Conservation (phyloP, 2,888 invertebrate genomes). For the Rhimphoctona megacephalus region DNA sequence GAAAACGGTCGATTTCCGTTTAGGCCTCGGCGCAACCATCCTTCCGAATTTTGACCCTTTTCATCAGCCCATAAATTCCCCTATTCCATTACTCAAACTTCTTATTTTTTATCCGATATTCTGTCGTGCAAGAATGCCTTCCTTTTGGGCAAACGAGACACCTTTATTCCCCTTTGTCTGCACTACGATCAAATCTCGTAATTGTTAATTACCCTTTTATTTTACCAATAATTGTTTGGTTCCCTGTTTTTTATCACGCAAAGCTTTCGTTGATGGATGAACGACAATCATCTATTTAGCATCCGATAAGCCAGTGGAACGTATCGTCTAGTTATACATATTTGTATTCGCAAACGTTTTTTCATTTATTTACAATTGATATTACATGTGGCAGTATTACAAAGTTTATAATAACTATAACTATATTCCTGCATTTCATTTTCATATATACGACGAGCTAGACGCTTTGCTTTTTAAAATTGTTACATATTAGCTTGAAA, state of each 20-base stretch:
- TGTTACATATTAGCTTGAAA: slow-evolving; percentile 38
- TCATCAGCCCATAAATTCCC: slow-evolving; percentile 4
- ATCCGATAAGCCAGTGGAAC: slow-evolving; percentile 44
- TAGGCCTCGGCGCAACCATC: slow-evolving; percentile 29
- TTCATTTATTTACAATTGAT: neutral
- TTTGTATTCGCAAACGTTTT: slow-evolving; percentile 31
- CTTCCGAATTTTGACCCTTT: slow-evolving; percentile 9
- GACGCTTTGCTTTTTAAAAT: slow-evolving; percentile 57
- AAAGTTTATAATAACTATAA: neutral
- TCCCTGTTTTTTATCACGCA: neutral
- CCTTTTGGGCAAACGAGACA: neutral
- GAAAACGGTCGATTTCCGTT: slow-evolving; percentile 56
- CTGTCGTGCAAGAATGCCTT: neutral
- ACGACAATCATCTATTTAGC: slow-evolving; percentile 14
- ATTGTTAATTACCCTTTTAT: neutral
- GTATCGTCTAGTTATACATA: slow-evolving; percentile 42
- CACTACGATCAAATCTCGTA: neutral
- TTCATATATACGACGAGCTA: slow-evolving; percentile 39
- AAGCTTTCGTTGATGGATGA: slow-evolving; percentile 12
- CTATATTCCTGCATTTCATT: slow-evolving; percentile 42
- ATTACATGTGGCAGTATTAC: slow-evolving; percentile 18
- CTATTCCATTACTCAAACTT: neutral
- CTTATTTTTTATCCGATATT: neutral
- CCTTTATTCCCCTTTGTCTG: neutral
- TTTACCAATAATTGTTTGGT: neutral